Percentiles rank a stretch among this genome's conserved stretches.
Evolutionary conservation across 2,888 invertebrate genomes (phyloP).

Genomic region (Cryptocephalus primarius): DNA sequence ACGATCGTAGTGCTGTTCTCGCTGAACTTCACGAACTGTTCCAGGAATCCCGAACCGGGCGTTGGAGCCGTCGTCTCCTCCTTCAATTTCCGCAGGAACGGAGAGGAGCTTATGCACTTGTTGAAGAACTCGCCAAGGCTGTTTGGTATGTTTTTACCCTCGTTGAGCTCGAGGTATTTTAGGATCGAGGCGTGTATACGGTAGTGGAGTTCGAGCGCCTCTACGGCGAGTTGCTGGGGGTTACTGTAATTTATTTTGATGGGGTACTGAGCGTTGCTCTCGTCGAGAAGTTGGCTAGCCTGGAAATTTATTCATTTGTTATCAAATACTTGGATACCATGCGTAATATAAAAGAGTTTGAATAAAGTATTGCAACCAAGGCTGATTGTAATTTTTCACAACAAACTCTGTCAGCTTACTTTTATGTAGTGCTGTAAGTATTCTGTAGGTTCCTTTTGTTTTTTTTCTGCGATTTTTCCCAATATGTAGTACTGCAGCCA

Average conservation of each 20-base stretch:
- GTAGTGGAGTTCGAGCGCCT: slow-evolving; percentile 78
- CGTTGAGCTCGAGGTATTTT: slow-evolving; percentile 71
- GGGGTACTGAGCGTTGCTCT: slow-evolving; percentile 76
- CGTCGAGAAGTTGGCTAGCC: slow-evolving; percentile 66
- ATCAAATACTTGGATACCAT: background rate
- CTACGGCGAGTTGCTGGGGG: slow-evolving; percentile 74
- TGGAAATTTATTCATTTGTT: slow-evolving; percentile 21
- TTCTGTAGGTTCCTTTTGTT: slow-evolving; percentile 57
- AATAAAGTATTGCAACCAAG: background rate
- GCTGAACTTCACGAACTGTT: slow-evolving; percentile 15
- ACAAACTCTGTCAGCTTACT: slow-evolving; percentile 30
- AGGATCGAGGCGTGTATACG: slow-evolving; percentile 82
- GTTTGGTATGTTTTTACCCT: slow-evolving; percentile 53
- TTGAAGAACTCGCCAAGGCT: slow-evolving; percentile 50
- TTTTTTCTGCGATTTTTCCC: slow-evolving; percentile 90
- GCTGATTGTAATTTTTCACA: background rate
- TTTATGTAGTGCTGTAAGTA: slow-evolving; percentile 72
- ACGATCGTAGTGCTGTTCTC: background rate
- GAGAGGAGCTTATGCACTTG: slow-evolving; percentile 36
- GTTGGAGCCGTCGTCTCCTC: slow-evolving; percentile 5
- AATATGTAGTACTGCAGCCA: slow-evolving; percentile 93
- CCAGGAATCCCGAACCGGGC: slow-evolving; percentile 13
- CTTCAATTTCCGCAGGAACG: slow-evolving; percentile 6
- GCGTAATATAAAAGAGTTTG: too few species aligned
- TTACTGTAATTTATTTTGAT: slow-evolving; percentile 75